These are phyloP conservation scores for Bufo bufo DNA, from an alignment of 2,113 vertebrate species.

Conservation along the genomic window DNA sequence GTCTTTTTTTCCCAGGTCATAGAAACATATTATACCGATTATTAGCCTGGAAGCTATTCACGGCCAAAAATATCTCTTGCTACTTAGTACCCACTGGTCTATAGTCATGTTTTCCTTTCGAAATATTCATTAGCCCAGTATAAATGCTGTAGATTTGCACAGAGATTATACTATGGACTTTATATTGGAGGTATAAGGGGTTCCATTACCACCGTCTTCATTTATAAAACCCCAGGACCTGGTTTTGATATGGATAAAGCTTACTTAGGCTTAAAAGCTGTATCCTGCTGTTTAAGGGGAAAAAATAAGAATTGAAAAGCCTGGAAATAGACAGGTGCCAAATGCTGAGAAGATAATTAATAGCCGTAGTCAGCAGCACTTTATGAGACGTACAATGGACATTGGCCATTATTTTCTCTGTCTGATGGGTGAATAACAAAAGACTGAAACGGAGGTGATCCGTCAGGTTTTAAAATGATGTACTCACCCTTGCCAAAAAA, in stretches of 20 bases:
- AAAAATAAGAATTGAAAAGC: slow-evolving; percentile 51
- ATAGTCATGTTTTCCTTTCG: slow-evolving; percentile 49
- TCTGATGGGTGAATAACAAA: slow-evolving; percentile 51
- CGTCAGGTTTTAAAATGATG: not conserved
- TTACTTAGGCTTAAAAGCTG: slow-evolving; percentile 58
- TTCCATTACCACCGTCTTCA: slow-evolving; percentile 52
- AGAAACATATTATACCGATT: slow-evolving; percentile 47
- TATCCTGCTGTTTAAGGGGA: slow-evolving; percentile 48
- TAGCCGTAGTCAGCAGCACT: slow-evolving; percentile 42
- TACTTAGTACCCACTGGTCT: slow-evolving; percentile 56
- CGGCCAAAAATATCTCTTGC: slow-evolving; percentile 51
- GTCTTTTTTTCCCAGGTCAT: slow-evolving; percentile 29
- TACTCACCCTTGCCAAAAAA: not conserved
- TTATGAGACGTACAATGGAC: slow-evolving; percentile 55
- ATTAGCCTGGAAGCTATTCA: slow-evolving; percentile 46
- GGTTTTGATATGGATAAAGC: slow-evolving; percentile 50
- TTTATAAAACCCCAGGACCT: slow-evolving; percentile 58
- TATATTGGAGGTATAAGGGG: slow-evolving; percentile 39
- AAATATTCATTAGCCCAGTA: slow-evolving; percentile 55
- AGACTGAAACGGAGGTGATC: slow-evolving; percentile 11
- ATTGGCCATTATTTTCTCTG: slow-evolving; percentile 48
- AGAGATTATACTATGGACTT: slow-evolving; percentile 56
- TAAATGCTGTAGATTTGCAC: slow-evolving; percentile 52
- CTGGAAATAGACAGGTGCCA: slow-evolving; percentile 57
- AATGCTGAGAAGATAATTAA: slow-evolving; percentile 57